These are phyloP conservation scores for Umimayanthus chanpuru DNA, from an alignment of 92 coral and sea anemone species.

Conservation along the genomic window DNA sequence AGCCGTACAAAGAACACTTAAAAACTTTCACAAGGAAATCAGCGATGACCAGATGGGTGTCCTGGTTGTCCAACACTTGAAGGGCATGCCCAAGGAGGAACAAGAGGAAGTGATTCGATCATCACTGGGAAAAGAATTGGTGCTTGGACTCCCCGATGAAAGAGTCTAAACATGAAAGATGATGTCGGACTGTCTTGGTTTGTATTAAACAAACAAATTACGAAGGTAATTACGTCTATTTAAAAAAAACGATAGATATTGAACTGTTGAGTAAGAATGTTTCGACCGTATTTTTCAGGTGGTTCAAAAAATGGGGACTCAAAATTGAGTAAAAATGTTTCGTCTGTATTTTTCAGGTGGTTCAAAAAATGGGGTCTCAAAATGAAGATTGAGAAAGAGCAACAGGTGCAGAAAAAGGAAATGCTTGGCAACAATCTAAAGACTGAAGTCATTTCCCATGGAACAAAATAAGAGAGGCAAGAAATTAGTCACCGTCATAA, in stretches of 20 bases:
- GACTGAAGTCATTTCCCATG: slow-evolving; percentile 4
- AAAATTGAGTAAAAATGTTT: not conserved
- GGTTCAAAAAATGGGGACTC: slow-evolving; percentile 32
- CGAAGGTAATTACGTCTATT: not conserved
- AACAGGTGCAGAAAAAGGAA: not conserved
- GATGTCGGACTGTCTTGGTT: slow-evolving; percentile 28
- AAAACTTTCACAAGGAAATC: not conserved
- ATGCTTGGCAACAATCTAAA: not conserved
- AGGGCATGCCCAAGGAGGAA: slow-evolving; percentile 25
- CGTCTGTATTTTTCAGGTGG: slow-evolving; percentile 6
- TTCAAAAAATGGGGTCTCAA: slow-evolving; percentile 28
- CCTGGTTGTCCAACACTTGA: slow-evolving; percentile 17
- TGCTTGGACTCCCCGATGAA: slow-evolving; percentile 16
- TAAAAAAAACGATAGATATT: not conserved
- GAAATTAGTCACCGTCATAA: slow-evolving; percentile 14
- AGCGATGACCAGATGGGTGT: slow-evolving; percentile 30
- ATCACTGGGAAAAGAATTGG: not conserved
- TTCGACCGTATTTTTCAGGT: not conserved
- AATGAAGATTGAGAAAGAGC: slow-evolving; percentile 23
- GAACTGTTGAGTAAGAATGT: not conserved
- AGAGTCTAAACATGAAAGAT: not conserved
- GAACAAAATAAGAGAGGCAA: slow-evolving; percentile 32
- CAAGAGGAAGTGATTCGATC: slow-evolving; percentile 19
- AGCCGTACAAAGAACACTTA: not conserved
- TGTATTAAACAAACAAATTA: slow-evolving; percentile 21